Evolutionary conservation across 1,140 invertebrate species (phyloP).

Genomic region (Drepana arcuata): DNA sequence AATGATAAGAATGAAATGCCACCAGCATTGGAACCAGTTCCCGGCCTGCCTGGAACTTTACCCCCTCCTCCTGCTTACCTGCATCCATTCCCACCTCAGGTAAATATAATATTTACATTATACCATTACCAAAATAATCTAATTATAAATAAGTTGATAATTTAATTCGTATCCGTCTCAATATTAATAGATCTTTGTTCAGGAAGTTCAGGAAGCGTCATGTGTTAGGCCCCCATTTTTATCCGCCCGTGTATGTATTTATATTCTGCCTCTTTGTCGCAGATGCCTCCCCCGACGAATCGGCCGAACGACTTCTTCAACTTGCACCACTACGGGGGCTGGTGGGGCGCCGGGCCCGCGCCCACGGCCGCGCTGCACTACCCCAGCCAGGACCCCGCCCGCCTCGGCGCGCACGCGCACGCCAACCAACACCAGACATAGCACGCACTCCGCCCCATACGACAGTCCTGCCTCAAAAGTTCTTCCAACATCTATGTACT

Average conservation of each 20-base stretch:
- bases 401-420: conserved; percentile 81
- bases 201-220: too few species aligned
- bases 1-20: conserved; percentile 58
- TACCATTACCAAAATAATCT: too few species aligned
- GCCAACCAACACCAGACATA: conserved; percentile 42
- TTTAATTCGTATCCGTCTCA: too few species aligned
- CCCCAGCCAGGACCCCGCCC: conserved; percentile 93
- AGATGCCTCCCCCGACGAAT: conserved; percentile 82
- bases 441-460: too few species aligned
- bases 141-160: too few species aligned
- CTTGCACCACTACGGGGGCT: conserved; percentile 72
- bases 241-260: background rate
- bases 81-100: conserved; percentile 71
- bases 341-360: conserved; percentile 56
- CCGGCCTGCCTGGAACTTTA: conserved; percentile 86
- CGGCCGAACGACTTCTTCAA: conserved; percentile 89
- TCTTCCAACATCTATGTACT: too few species aligned
- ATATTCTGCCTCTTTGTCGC: conserved; percentile 2
- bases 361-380: conserved; percentile 82
- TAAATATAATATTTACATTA: conserved; percentile 10
- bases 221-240: too few species aligned
- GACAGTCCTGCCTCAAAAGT: too few species aligned
- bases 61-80: conserved; percentile 80
- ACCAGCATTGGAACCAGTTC: conserved; percentile 84
- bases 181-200: too few species aligned